Conservation (phyloP, 2,888 invertebrate genomes). For the Allophyes oxyacanthae region DNA sequence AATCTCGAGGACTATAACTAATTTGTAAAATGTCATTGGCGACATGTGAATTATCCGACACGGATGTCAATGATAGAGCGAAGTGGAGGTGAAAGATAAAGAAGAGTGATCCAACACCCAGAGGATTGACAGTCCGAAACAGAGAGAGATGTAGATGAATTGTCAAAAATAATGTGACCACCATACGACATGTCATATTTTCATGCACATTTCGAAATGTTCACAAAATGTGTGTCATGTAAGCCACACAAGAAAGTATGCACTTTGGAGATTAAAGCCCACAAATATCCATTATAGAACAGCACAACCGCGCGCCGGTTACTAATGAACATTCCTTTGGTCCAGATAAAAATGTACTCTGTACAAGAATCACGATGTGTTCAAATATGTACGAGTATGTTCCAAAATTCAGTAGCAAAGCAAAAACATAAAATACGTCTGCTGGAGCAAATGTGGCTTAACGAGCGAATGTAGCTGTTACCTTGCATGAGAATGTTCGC, state of each 20-base stretch:
- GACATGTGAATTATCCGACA: too few relatives aligned
- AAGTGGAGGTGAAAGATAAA: too few relatives aligned
- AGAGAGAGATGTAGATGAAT: too few relatives aligned
- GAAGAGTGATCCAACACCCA: too few relatives aligned
- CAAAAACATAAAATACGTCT: conserved; percentile 48
- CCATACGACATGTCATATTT: too few relatives aligned
- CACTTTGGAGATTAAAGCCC: conserved; percentile 56
- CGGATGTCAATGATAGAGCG: too few relatives aligned
- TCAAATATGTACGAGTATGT: conserved; percentile 42
- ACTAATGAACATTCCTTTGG: conserved; percentile 53
- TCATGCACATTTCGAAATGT: neutral
- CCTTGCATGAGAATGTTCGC: conserved; percentile 28
- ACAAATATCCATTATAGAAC: conserved; percentile 43
- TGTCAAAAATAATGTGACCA: too few relatives aligned
- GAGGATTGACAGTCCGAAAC: too few relatives aligned
- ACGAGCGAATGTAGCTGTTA: conserved; percentile 51
- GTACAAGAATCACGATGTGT: conserved; percentile 41
- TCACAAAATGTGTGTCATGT: conserved; percentile 9
- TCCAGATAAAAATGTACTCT: conserved; percentile 42
- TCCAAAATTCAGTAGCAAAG: conserved; percentile 41
- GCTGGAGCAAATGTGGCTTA: conserved; percentile 46
- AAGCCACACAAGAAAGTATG: conserved; percentile 23
- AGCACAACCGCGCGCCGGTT: conserved; percentile 29
- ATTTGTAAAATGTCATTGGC: too few relatives aligned
- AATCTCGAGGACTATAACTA: too few relatives aligned